Evolutionary conservation across 2,797 vertebrate genomes (phyloP).

Genomic region (Falco rusticolus): DNA sequence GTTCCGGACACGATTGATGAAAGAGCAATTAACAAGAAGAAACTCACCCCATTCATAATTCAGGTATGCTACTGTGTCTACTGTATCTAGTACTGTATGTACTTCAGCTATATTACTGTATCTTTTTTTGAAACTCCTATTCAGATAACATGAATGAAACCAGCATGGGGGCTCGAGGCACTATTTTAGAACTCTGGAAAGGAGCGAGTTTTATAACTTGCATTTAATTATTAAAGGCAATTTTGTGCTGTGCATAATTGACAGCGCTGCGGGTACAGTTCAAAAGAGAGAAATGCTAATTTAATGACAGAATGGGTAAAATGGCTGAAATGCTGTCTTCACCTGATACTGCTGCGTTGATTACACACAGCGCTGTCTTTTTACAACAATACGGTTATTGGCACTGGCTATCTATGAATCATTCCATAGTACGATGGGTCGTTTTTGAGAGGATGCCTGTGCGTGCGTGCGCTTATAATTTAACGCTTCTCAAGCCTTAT

Average conservation of each 20-base stretch:
- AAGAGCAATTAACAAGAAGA: constrained; percentile 96
- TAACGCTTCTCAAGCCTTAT: background rate
- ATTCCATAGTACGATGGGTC: background rate
- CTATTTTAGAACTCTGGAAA: background rate
- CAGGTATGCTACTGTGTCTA: constrained; percentile 74
- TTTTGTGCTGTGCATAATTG: background rate
- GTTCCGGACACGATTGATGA: constrained; percentile 97
- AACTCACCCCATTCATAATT: constrained; percentile 91
- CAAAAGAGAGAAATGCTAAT: background rate
- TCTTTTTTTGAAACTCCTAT: background rate
- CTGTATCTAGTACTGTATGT: too few relatives aligned
- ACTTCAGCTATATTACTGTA: background rate
- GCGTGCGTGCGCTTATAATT: background rate
- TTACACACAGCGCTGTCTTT: background rate
- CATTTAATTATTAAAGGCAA: constrained; percentile 6
- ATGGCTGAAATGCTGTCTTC: background rate
- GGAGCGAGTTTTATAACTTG: background rate
- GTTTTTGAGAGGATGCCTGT: background rate
- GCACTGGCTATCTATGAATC: rapidly evolving
- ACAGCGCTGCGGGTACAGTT: background rate
- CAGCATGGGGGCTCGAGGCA: background rate
- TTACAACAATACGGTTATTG: background rate
- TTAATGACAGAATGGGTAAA: background rate
- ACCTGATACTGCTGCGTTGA: rapidly evolving
- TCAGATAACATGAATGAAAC: background rate